Evolutionary conservation across 2,797 vertebrate species (phyloP), one percentile per base, ranked within the genome.

Genomic region (Diplodus puntazzo): DNA sequence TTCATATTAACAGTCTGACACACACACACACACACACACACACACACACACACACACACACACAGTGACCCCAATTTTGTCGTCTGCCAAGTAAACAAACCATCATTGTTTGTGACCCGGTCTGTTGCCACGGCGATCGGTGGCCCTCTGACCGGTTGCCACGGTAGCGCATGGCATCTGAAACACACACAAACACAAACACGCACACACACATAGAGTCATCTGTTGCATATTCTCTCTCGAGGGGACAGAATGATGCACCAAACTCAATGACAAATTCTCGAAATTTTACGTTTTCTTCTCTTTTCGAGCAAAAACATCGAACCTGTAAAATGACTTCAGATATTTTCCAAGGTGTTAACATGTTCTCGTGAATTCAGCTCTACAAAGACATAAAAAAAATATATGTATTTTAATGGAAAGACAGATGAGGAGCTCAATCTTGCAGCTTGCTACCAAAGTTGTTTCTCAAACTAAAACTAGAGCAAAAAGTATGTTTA

Each of bases 31-130:
- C 50, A 45, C 75, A 83, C 78, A 70, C 50, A 65, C 25, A n/a
- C 45, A 64, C 34, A 72, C 34, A n/a, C 48, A 53, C 54, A 66
- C 50, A 39, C 70, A 55, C 64, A 12, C 43, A 66, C 53, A 63
- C 27, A 73, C n/a, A 0, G 1, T 79, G 85, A 83, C 77, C 81
- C 72, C 25, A 3, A 82, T 85, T 77, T 48, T 54, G 71, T 66
- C 55, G 30, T 77, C 42, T 65, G 75, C 53, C 87, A 73, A 75
- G 70, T 89, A 87, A 86, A 90, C 87, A 92, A 86, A 80, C 85
- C 48, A 60, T 60, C 81, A 80, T 90, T 92, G 90, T 92, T 77
- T 71, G 55, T 74, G 45, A 63, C 27, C 11, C 8, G 2, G n/a
- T 72, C 63, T 50, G 89, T 90, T 83, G 63, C 89, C 6, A 85